Conservation (phyloP, 1,140 invertebrate species). For the Drosophila kohkoa region DNA sequence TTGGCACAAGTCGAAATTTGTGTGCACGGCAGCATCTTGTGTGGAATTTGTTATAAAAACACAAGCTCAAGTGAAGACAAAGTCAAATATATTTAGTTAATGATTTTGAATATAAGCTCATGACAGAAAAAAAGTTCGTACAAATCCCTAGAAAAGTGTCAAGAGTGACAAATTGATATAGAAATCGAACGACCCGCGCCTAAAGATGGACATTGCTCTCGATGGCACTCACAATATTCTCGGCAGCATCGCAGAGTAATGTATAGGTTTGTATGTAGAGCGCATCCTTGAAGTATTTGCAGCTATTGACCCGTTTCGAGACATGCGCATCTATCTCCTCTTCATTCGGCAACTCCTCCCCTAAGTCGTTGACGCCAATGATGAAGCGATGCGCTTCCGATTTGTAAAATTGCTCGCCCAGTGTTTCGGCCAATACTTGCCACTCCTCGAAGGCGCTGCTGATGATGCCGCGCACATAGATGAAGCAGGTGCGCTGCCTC, state of each 20-base stretch:
- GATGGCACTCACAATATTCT: conserved; percentile 74
- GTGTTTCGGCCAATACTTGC: conserved; percentile 41
- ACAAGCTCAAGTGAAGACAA: neutral
- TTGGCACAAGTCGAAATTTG: neutral
- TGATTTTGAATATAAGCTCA: conserved; percentile 32
- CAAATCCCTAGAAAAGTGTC: conserved; percentile 19
- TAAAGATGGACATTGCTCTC: conserved; percentile 56
- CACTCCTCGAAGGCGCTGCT: conserved; percentile 62
- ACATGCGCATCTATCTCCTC: neutral
- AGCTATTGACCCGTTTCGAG: conserved; percentile 26
- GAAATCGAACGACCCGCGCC: neutral
- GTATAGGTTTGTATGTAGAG: conserved; percentile 75
- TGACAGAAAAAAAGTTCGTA: neutral
- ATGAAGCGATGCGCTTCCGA: conserved; percentile 35
- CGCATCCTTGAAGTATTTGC: conserved; percentile 62
- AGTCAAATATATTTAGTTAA: conserved; percentile 14
- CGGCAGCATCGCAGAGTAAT: conserved; percentile 64
- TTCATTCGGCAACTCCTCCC: neutral
- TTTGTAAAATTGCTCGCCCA: conserved; percentile 58
- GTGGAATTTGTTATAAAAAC: neutral
- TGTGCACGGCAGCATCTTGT: conserved; percentile 1
- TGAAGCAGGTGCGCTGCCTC: conserved; percentile 50
- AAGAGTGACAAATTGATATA: conserved; percentile 5
- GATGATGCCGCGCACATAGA: conserved; percentile 69
- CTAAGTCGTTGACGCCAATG: too few relatives aligned